Percentiles rank a stretch among this genome's conserved stretches.
Conservation (phyloP, 2,888 invertebrate species). For the Monoplex corrugatus region DNA sequence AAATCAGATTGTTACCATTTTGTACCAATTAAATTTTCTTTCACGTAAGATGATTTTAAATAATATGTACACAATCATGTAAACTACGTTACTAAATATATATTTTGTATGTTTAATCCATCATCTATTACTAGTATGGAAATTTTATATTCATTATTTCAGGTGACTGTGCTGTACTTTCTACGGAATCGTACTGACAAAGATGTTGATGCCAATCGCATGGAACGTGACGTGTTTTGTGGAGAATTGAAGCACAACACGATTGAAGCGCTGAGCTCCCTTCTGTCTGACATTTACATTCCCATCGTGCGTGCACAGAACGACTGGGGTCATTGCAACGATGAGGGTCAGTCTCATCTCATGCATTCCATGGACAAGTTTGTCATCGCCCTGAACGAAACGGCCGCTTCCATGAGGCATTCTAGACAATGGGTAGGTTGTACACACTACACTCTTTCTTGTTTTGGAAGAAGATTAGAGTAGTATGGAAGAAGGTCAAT, state of each 20-base stretch:
- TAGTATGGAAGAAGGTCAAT: no score
- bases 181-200: slow-evolving; percentile 76
- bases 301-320: slow-evolving; percentile 78
- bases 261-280: slow-evolving; percentile 76
- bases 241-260: slow-evolving; percentile 81
- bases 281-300: slow-evolving; percentile 79
- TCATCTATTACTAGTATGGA: no score
- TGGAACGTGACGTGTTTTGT: slow-evolving; percentile 80
- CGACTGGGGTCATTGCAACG: slow-evolving; percentile 79
- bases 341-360: slow-evolving; percentile 76
- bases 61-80: no score
- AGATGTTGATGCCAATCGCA: slow-evolving; percentile 77
- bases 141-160: no score
- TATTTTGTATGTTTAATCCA: no score
- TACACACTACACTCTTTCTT: no score
- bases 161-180: slow-evolving; percentile 78
- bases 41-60: no score
- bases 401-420: slow-evolving; percentile 74
- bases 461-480: no score
- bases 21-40: no score
- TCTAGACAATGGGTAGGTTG: slow-evolving; percentile 77
- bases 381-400: slow-evolving; percentile 75
- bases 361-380: slow-evolving; percentile 79
- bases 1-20: no score
- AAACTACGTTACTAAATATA: no score